Evolutionary conservation across 2,113 vertebrate species (phyloP).

Genomic region (Helogale parvula): DNA sequence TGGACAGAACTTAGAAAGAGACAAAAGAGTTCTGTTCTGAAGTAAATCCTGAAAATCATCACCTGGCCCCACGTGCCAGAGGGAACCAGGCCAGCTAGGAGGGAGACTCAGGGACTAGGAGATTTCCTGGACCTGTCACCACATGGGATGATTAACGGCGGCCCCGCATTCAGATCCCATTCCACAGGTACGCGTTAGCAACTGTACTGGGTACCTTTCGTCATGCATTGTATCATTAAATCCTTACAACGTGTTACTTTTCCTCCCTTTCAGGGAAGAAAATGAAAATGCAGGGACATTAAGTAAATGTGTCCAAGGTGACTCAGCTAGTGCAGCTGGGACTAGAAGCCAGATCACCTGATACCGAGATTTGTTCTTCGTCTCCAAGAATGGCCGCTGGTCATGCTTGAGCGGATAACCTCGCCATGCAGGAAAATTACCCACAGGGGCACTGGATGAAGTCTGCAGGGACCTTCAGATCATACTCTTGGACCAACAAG

Average conservation of each 20-base stretch:
- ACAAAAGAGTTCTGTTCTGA: background rate
- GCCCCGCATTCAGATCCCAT: background rate
- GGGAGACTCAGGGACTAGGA: background rate
- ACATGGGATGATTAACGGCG: background rate
- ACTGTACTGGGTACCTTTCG: background rate
- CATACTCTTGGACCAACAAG: background rate
- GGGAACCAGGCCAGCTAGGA: background rate
- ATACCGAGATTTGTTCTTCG: background rate
- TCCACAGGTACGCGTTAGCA: background rate
- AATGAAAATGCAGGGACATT: background rate
- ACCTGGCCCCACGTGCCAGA: background rate
- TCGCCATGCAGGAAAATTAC: fast-evolving
- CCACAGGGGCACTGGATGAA: no score
- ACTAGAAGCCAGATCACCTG: background rate
- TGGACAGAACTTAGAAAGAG: background rate
- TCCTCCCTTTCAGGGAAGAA: background rate
- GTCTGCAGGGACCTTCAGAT: background rate
- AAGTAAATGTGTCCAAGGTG: background rate
- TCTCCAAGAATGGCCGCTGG: background rate
- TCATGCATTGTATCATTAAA: background rate
- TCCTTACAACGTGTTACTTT: background rate
- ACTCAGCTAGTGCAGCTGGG: background rate
- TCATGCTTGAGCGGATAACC: background rate
- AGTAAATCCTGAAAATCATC: constrained; percentile 12
- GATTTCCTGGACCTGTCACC: background rate